phyloP scores from a whole-genome alignment of 1,140 invertebrate species.

The Sinella curviseta region DNA sequence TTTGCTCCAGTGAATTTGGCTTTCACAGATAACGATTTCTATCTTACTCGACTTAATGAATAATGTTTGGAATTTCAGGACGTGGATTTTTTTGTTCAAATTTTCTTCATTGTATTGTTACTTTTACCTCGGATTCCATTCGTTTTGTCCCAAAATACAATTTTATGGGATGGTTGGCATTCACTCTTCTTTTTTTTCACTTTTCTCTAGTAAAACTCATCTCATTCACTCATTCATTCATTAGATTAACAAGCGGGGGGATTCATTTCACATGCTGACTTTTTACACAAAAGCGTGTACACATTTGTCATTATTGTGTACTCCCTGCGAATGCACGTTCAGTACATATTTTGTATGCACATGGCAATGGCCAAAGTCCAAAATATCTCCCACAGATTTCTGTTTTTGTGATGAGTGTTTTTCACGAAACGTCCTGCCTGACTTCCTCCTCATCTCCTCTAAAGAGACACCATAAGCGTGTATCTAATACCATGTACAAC shows the following conservation, averaged over 20 bases:
- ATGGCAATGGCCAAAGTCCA: background rate
- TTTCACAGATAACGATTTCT: background rate
- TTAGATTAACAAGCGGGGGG: slow-evolving; percentile 13
- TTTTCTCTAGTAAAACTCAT: background rate
- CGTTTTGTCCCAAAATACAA: background rate
- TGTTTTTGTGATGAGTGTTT: slow-evolving; percentile 11
- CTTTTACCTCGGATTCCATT: background rate
- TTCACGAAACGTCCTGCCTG: slow-evolving; percentile 19
- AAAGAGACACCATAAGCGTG: background rate
- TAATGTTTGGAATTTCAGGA: slow-evolving; percentile 1
- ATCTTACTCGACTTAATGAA: background rate
- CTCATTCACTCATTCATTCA: slow-evolving; percentile 7
- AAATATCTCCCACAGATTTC: slow-evolving; percentile 13
- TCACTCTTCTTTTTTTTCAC: background rate
- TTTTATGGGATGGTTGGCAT: slow-evolving; percentile 7
- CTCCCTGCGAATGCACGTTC: no score
- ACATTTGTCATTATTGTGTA: background rate
- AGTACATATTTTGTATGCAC: background rate
- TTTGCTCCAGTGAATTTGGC: no score
- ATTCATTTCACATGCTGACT: slow-evolving; percentile 27
- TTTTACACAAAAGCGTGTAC: slow-evolving; percentile 9
- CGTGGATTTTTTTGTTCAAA: background rate
- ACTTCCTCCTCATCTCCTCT: slow-evolving; percentile 1
- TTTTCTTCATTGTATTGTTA: background rate
- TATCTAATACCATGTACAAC: background rate